A percentile compares a stretch with the other conserved stretches of the same genome.
These are phyloP conservation scores for Deilephila elpenor DNA, from an alignment of 2,888 invertebrate genomes.

Conservation along the genomic window DNA sequence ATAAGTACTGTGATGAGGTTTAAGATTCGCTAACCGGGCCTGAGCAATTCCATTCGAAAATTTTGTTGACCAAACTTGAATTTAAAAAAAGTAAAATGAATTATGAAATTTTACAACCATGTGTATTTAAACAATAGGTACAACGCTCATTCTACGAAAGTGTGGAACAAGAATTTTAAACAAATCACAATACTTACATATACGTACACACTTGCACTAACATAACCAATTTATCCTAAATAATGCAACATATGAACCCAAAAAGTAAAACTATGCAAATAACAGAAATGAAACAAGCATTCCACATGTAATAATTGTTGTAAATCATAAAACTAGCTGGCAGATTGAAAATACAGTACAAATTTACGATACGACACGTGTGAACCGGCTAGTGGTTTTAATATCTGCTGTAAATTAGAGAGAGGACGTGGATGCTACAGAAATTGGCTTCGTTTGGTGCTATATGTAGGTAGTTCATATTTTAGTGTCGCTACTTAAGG, in stretches of 20 bases:
- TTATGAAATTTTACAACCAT: background rate
- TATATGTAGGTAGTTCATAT: conserved; percentile 1
- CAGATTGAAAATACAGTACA: conserved; percentile 24
- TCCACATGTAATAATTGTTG: conserved; percentile 14
- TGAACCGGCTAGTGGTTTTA: conserved; percentile 68
- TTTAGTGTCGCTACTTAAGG: background rate
- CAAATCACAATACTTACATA: too few species aligned
- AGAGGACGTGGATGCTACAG: conserved; percentile 51
- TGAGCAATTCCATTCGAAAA: too few species aligned
- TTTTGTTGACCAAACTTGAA: too few species aligned
- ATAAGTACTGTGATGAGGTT: too few species aligned
- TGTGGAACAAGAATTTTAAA: background rate
- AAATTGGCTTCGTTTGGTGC: conserved; percentile 47
- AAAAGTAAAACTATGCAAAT: background rate
- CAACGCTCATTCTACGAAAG: background rate
- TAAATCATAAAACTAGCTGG: conserved; percentile 22
- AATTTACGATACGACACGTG: conserved; percentile 64
- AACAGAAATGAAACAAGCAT: conserved; percentile 10
- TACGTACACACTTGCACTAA: too few species aligned
- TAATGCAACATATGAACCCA: too few species aligned
- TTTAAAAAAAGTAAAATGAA: background rate
- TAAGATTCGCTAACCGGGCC: too few species aligned
- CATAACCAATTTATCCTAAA: too few species aligned
- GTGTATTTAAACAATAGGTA: too few species aligned
- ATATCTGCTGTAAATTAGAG: conserved; percentile 72